A percentile compares a stretch with the other conserved stretches of the same genome.
Conservation (phyloP, 2,113 vertebrate genomes). For the Turnix velox region DNA sequence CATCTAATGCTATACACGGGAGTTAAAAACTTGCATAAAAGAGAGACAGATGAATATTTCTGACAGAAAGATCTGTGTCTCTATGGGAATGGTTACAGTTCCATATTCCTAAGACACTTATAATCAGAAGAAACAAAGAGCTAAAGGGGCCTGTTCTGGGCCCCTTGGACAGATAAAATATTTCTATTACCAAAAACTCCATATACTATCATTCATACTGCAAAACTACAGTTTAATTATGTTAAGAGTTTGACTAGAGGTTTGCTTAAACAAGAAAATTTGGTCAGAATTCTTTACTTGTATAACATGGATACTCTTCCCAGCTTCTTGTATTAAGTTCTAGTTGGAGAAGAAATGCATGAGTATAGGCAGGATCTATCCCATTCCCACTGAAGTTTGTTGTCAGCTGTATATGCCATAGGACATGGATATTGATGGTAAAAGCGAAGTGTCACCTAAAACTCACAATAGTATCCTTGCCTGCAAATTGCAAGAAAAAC, state of each 20-base stretch:
- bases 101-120: neutral
- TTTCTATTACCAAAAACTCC: neutral
- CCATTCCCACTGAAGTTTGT: neutral
- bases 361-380: neutral
- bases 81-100: conserved; percentile 11
- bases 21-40: conserved; percentile 68
- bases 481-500: neutral
- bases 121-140: conserved; percentile 49
- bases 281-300: neutral
- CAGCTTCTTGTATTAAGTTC: neutral
- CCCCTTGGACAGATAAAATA: neutral
- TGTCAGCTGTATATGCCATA: neutral
- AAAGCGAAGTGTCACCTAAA: neutral
- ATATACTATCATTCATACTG: neutral
- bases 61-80: conserved; percentile 47
- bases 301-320: neutral
- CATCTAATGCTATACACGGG: conserved; percentile 61
- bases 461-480: neutral
- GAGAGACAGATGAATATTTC: conserved; percentile 3
- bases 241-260: neutral
- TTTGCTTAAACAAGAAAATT: neutral
- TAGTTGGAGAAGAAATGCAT: neutral
- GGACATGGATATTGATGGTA: neutral
- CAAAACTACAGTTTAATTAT: neutral
- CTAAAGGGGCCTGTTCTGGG: neutral